Base-by-base conservation (phyloP, 2,797 vertebrate species). In the Siniperca obscura region DNA sequence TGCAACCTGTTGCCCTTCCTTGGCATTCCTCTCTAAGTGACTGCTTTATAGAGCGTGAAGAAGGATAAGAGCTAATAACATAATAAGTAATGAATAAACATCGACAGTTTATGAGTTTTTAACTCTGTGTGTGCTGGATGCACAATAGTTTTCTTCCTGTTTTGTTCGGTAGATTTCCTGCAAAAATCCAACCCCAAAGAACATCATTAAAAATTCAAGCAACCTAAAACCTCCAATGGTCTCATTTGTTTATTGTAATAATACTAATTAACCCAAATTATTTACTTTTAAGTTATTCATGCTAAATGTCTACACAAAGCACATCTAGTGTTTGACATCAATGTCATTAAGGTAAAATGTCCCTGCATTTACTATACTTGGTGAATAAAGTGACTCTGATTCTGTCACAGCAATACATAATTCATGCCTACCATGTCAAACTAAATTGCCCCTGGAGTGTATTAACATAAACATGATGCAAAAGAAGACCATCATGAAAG, bases 381-480 rank as follows among this genome's bases (percentile, higher is more conserved):
- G 11, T 46, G 34, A 60, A 80, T 68, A 80, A 76, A 76, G 40
- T 27, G 21, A 73, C 30, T 70, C 36, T 34, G 38, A 74, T n/a
- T 69, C 22, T 70, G n/a, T 70, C 40, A 52, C 22, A 70, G 67
- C 2, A 0, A 76, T 62, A 55, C 44, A 85, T 66, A 76, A 80
- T 78, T 84, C 56, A 80, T 50, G 13, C 27, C 34, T 34, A 13
- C 52, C 21, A 44, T 65, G 68, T 81, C 71, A 83, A 76, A 76
- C 66, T 10, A 75, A 79, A 86, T 70, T 65, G 56, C 62, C 62
- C 76, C 65, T 79, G 1, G 5, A 27, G n/a, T 19, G 5, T 30
- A 73, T 83, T 83, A 70, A 70, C 69, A 73, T 83, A 81, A 70
- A 70, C 69, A 82, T 57, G 50, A 84, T 56, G 74, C 57, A 78